phyloP scores from a whole-genome alignment of 2,113 vertebrate species.

The Ceyx margarethae region DNA sequence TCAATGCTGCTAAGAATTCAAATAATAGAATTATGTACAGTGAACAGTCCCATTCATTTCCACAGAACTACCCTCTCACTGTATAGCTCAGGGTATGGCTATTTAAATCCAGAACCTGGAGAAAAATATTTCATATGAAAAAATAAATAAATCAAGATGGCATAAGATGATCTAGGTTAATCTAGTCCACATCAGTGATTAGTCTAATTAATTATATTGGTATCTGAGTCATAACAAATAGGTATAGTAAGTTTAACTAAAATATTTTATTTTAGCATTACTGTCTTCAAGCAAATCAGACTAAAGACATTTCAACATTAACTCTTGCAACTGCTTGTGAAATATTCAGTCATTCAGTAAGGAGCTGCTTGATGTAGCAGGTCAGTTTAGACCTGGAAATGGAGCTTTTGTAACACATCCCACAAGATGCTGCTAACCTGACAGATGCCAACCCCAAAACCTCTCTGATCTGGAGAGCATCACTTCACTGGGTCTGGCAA shows the following conservation, averaged over 20 bases:
- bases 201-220: not conserved
- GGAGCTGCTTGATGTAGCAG: slow-evolving; percentile 25
- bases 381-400: not conserved
- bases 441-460: not conserved
- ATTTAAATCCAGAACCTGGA: not conserved
- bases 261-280: not conserved
- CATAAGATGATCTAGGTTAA: not conserved
- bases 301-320: not conserved
- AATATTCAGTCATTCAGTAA: slow-evolving; percentile 17
- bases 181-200: not conserved
- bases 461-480: not conserved
- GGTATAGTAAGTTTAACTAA: not conserved
- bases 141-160: not conserved
- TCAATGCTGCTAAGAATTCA: not conserved
- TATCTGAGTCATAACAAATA: not conserved
- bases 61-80: not conserved
- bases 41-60: not conserved
- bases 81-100: not conserved
- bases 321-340: not conserved
- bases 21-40: not conserved
- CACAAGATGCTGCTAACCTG: not conserved
- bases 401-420: not conserved
- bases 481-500: slow-evolving; percentile 39
- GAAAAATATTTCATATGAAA: not conserved
- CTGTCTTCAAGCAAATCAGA: not conserved